A percentile compares a stretch with the other conserved stretches of the same genome.
phyloP scores from a whole-genome alignment of 2,113 vertebrate species.

The Mobula birostris region DNA sequence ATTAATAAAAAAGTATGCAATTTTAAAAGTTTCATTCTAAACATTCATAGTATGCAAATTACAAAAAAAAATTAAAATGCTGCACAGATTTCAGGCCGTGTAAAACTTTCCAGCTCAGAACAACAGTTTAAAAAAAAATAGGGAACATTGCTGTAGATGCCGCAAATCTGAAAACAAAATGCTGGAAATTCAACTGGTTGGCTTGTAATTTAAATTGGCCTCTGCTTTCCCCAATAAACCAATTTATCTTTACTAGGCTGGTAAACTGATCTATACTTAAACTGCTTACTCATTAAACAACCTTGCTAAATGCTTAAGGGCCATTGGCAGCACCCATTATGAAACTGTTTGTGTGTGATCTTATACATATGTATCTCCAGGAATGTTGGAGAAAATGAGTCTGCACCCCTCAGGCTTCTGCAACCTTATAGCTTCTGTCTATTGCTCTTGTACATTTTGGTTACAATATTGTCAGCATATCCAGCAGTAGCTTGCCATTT shows the following conservation, averaged over 20 bases:
- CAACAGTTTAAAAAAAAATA: no score
- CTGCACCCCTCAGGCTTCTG: neutral
- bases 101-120: no score
- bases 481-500: neutral
- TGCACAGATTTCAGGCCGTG: no score
- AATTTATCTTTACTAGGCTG: neutral
- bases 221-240: neutral
- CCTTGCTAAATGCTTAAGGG: neutral
- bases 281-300: neutral
- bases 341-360: neutral
- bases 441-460: neutral
- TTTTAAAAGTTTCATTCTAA: no score
- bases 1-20: no score
- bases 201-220: neutral
- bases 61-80: no score
- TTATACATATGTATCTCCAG: neutral
- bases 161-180: no score
- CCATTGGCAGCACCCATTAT: neutral
- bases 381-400: neutral
- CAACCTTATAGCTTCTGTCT: neutral
- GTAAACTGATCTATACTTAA: neutral
- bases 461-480: neutral
- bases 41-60: no score
- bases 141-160: no score
- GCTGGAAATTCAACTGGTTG: neutral